Conservation (phyloP, 1,140 invertebrate species). For the Planococcus citri region DNA sequence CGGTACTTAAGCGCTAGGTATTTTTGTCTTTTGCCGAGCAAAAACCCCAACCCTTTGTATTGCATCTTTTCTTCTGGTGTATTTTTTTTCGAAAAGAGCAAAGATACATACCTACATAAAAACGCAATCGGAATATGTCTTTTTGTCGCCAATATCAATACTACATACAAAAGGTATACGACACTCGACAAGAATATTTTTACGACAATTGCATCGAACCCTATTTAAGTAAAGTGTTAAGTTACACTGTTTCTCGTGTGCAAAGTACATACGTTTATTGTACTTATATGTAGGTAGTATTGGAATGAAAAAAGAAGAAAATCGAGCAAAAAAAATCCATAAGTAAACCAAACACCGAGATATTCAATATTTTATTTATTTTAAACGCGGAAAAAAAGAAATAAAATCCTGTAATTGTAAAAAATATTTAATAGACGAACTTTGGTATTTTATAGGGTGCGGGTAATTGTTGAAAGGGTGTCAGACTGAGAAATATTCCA, state of each 20-base stretch:
- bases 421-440: not conserved
- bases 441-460: not conserved
- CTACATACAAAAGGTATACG: not conserved
- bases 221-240: conserved; percentile 15
- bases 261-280: no score
- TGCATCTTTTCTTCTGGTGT: not conserved
- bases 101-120: not conserved
- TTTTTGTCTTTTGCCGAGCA: not conserved
- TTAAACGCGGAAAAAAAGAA: not conserved
- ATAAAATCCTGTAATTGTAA: conserved; percentile 9
- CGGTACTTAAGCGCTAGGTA: not conserved
- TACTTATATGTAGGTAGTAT: no score
- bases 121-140: not conserved
- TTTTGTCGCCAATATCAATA: not conserved
- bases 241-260: conserved; percentile 17
- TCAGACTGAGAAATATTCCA: not conserved
- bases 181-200: not conserved
- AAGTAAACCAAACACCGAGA: not conserved
- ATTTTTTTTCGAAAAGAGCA: not conserved
- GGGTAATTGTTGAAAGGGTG: conserved; percentile 16
- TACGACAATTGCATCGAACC: not conserved
- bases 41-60: not conserved
- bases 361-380: conserved; percentile 15
- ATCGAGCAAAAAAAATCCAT: not conserved
- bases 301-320: not conserved